Evolutionary conservation across 2,888 invertebrate genomes (phyloP).

Genomic region (Meteorus cinctellus): DNA sequence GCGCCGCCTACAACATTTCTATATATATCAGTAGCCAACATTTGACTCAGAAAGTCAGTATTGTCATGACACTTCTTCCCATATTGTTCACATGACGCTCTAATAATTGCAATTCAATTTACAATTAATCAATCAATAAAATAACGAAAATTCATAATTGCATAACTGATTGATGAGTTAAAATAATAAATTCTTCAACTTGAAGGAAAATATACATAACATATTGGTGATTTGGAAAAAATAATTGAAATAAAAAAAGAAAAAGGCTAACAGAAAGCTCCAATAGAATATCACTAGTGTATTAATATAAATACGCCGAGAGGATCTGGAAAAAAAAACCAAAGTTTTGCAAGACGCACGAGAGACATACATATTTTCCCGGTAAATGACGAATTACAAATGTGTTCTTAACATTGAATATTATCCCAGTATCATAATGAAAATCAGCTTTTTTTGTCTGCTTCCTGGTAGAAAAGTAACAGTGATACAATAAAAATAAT

Average conservation of each 20-base stretch:
- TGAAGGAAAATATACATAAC: not conserved
- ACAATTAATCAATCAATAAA: not conserved
- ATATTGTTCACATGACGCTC: not conserved
- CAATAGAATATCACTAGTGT: not conserved
- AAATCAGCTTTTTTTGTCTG: slow-evolving; percentile 6
- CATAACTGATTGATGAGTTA: not conserved
- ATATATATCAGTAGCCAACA: slow-evolving; percentile 49
- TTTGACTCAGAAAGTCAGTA: slow-evolving; percentile 50
- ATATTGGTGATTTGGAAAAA: not conserved
- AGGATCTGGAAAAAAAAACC: not conserved
- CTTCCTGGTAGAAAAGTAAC: not conserved
- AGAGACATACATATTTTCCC: not conserved
- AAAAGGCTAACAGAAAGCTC: not conserved
- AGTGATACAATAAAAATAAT: slow-evolving; percentile 10
- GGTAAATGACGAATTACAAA: slow-evolving; percentile 30
- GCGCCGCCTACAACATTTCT: slow-evolving; percentile 40
- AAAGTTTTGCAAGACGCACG: not conserved
- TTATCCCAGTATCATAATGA: not conserved
- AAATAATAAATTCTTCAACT: not conserved
- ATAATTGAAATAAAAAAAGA: not conserved
- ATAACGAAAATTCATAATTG: not conserved
- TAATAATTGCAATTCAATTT: not conserved
- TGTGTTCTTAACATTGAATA: slow-evolving; percentile 20
- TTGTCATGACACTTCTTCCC: slow-evolving; percentile 49
- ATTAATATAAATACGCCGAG: not conserved